phyloP scores from a whole-genome alignment of 2,888 invertebrate species.

The Drosophila setosimentum region DNA sequence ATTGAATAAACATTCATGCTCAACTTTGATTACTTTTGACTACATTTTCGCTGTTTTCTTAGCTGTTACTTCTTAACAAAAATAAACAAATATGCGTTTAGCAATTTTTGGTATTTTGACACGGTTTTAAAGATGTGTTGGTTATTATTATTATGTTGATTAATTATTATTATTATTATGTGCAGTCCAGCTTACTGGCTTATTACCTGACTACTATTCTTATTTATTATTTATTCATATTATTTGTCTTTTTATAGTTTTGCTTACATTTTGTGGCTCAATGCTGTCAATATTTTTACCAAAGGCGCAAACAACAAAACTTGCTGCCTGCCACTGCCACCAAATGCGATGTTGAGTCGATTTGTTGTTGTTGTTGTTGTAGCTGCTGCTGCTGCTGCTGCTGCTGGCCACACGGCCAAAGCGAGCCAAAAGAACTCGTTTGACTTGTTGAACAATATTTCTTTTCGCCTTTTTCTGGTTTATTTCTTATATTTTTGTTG shows the following conservation, averaged over 20 bases:
- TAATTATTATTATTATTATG: not conserved
- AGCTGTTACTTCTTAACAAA: not conserved
- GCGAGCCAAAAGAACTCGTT: slow-evolving; percentile 85
- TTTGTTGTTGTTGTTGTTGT: slow-evolving; percentile 60
- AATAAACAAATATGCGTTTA: not conserved
- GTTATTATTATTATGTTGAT: not conserved
- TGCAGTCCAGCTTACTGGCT: not conserved
- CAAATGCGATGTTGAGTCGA: slow-evolving; percentile 58
- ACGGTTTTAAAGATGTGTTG: not conserved
- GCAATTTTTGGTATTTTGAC: not conserved
- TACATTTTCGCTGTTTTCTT: slow-evolving; percentile 4
- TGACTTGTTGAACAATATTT: slow-evolving; percentile 85
- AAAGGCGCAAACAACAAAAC: slow-evolving; percentile 75
- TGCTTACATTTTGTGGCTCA: slow-evolving; percentile 71
- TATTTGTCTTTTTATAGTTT: slow-evolving; percentile 33
- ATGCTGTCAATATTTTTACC: slow-evolving; percentile 81
- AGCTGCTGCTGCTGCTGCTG: slow-evolving; percentile 39
- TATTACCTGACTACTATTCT: slow-evolving; percentile 19
- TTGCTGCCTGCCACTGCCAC: slow-evolving; percentile 69
- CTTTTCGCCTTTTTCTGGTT: slow-evolving; percentile 79
- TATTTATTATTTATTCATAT: slow-evolving; percentile 37
- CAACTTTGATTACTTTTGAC: not conserved
- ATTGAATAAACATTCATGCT: not conserved
- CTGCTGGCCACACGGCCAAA: slow-evolving; percentile 78
- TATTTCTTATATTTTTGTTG: slow-evolving; percentile 50